Evolutionary conservation across 2,888 invertebrate species (phyloP).

Genomic region (Panorpa germanica): DNA sequence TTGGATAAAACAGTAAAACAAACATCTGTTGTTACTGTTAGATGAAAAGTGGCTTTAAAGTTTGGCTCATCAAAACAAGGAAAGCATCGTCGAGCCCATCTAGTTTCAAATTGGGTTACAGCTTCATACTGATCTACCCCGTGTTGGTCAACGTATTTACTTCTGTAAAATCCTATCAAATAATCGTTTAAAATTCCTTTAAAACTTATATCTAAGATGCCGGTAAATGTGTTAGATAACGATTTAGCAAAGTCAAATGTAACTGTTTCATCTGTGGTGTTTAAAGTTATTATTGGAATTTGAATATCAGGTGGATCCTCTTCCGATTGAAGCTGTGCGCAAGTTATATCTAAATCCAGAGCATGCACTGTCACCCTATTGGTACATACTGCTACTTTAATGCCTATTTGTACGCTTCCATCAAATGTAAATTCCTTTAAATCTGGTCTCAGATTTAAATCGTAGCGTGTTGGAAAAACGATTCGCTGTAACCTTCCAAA

Average conservation of each 20-base stretch:
- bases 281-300: no score
- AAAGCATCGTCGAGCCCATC: slow-evolving; percentile 82
- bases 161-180: slow-evolving; percentile 90
- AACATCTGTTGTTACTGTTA: slow-evolving; percentile 63
- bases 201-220: slow-evolving; percentile 50
- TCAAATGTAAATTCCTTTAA: slow-evolving; percentile 68
- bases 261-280: slow-evolving; percentile 59
- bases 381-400: slow-evolving; percentile 72
- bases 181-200: slow-evolving; percentile 79
- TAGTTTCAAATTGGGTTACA: slow-evolving; percentile 83
- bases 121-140: slow-evolving; percentile 70
- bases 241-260: slow-evolving; percentile 40
- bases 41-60: slow-evolving; percentile 86
- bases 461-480: slow-evolving; percentile 75
- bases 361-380: slow-evolving; percentile 58
- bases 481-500: slow-evolving; percentile 55
- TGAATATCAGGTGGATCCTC: no score
- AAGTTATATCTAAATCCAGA: slow-evolving; percentile 50
- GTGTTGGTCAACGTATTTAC: slow-evolving; percentile 55
- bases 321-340: slow-evolving; percentile 31
- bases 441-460: slow-evolving; percentile 67
- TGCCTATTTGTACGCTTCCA: slow-evolving; percentile 63
- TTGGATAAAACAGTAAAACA: slow-evolving; percentile 80
- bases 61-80: slow-evolving; percentile 99
- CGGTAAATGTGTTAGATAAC: slow-evolving; percentile 34